Evolutionary conservation across 2,888 invertebrate genomes (phyloP).

Genomic region (Macropis europaea): DNA sequence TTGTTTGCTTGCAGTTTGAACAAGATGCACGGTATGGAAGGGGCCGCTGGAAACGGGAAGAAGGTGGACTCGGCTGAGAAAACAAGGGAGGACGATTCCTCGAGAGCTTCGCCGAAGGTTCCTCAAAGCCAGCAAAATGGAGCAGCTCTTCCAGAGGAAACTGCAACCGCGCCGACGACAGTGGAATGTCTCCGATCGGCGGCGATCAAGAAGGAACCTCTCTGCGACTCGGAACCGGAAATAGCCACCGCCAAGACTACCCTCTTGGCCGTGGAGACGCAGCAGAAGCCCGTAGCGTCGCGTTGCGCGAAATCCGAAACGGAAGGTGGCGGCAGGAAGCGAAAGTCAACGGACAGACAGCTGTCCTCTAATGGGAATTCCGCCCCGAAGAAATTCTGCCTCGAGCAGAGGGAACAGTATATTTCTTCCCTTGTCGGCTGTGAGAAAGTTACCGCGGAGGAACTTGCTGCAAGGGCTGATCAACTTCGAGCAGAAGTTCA

Average conservation of each 20-base stretch:
- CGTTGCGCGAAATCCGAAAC: conserved; percentile 40
- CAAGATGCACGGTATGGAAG: conserved; percentile 84
- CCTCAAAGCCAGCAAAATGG: conserved; percentile 77
- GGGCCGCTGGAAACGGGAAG: conserved; percentile 79
- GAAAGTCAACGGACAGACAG: conserved; percentile 64
- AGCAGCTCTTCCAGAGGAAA: conserved; percentile 75
- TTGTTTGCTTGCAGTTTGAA: conserved; percentile 80
- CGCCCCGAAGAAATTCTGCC: conserved; percentile 69
- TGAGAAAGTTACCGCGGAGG: conserved; percentile 74
- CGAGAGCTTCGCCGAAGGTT: conserved; percentile 71
- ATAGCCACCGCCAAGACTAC: conserved; percentile 19
- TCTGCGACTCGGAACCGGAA: conserved; percentile 45
- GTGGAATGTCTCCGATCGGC: conserved; percentile 37
- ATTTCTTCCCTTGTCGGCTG: conserved; percentile 74
- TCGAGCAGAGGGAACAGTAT: conserved; percentile 74
- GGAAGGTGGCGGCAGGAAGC: conserved; percentile 56
- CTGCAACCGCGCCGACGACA: conserved; percentile 68
- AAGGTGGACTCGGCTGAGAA: conserved; percentile 69
- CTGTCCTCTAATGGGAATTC: conserved; percentile 64
- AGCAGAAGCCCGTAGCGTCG: conserved; percentile 26
- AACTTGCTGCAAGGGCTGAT: conserved; percentile 73
- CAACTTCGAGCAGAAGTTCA: conserved; percentile 75
- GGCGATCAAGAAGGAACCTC: conserved; percentile 47
- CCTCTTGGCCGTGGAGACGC: conserved; percentile 8
- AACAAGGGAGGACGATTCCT: conserved; percentile 64